Evolutionary conservation across 2,113 vertebrate species (phyloP), one percentile per base, ranked within the genome.

Genomic region (Sinocyclocheilus rhinocerous): DNA sequence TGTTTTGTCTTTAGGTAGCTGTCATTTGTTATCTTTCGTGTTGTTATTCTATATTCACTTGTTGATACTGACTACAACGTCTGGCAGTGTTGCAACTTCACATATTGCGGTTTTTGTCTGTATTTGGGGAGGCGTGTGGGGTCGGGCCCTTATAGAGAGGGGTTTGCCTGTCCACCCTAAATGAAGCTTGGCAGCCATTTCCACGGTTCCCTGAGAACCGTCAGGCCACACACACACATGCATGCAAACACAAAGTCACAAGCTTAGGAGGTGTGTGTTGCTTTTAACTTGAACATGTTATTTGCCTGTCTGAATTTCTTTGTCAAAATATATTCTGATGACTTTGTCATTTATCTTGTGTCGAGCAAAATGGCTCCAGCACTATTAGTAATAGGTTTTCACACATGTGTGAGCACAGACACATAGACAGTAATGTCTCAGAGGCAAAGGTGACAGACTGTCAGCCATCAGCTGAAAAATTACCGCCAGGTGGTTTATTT

Each of bases 81-180:
- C 13, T 67, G 77, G 39, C 79, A 81, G 42, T 26, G 9, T 48
- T 65, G 5, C 39, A 81, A 29, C 18, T 9, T 70, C 10, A 33
- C 24, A 42, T 76, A 22, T 29, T 7, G 8, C 65, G 36, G 15
- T 45, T 55, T 76, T 76, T 70, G 81, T 88, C 45, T 48, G 42
- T 84, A 29, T 67, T 33, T 36, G 3, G 39, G 63, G 52, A 78
- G n/a, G 20, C 61, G 0, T 70, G 16, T 42, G 84, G 79, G 65
- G 52, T 39, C 45, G 73, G 39, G 39, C 11, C 52, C 13, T 59
- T 63, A 83, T 29, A 65, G 57, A 78, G 33, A 78, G 72, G 33
- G 67, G 24, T 73, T 83, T 81, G 86, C 67, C 81, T 90, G 86
- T 90, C 76, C 86, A 57, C 20, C n/a, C 73, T 70, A 84, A 89